phyloP scores from a whole-genome alignment of 2,797 vertebrate species.

The Syndactyla subalaris region DNA sequence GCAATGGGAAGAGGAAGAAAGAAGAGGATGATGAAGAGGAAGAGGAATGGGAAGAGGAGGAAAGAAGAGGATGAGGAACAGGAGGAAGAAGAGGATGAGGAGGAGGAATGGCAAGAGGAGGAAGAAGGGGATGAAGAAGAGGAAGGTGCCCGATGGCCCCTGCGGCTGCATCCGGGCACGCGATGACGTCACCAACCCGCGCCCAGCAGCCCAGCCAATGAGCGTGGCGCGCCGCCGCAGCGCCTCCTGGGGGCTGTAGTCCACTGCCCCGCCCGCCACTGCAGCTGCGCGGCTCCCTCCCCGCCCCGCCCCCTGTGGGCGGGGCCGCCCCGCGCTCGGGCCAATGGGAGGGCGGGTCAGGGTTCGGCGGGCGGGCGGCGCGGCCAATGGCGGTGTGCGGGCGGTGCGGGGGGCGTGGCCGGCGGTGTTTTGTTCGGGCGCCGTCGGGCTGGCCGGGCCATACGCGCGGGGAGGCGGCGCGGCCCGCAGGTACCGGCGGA shows the following conservation, averaged over 20 bases:
- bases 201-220: not conserved
- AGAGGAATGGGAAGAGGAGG: too few relatives aligned
- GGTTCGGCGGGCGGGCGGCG: not conserved
- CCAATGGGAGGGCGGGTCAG: constrained; percentile 10
- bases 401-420: constrained; percentile 14
- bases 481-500: not conserved
- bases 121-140: not conserved
- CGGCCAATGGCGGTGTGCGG: not conserved
- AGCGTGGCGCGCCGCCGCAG: not conserved
- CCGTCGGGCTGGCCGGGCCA: not conserved
- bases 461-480: constrained; percentile 21
- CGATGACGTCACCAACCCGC: not conserved
- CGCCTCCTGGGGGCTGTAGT: constrained; percentile 11
- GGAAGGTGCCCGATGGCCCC: not conserved
- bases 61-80: too few relatives aligned
- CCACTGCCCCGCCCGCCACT: not conserved
- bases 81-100: not conserved
- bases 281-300: not conserved
- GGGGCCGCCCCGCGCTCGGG: accelerated
- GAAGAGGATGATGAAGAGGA: not conserved
- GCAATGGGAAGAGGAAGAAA: not conserved
- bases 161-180: not conserved
- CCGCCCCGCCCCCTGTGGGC: not conserved
- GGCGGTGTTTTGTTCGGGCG: constrained; percentile 61
- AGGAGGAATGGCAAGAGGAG: not conserved